Evolutionary conservation across 2,113 vertebrate species (phyloP), one percentile per base, ranked within the genome.

Genomic region (Fregetta grallaria): DNA sequence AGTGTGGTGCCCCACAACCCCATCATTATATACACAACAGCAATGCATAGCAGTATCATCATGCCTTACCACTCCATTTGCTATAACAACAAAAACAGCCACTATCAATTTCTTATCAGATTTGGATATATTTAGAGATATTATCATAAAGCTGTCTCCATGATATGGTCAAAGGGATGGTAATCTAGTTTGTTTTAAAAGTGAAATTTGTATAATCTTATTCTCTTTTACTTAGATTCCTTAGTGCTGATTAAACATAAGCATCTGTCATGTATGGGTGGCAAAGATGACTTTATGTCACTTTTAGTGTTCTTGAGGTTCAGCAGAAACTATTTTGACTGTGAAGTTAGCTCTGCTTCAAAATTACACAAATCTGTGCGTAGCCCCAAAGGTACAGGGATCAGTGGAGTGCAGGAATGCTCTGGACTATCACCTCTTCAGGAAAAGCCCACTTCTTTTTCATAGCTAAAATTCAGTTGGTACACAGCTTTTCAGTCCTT

Each of bases 101-200:
- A 59, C 65, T 95, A 88, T 86, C 94, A 89, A 68, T 91, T 92
- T 86, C 76, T 96, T 95, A 94, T 92, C 84, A 0, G 66, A 78
- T 88, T 78, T 92, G 94, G 61, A 84, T 77, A 49, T 93, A 86
- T 86, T 81, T 90, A 42, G 79, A 89, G 88, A 96, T 96, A 84
- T 11, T 92, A 95, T 92, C 30, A 0, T 88, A 92, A 94, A 94
- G 42, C 71, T 92, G 70, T 88, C 58, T 83, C 58, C 1, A 0
- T 77, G 71, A 90, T 86, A 53, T 14, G 9, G 76, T 81, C 76
- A 85, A 96, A 89, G 45, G 62, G 6, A 50, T 72, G 70, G 85
- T 72, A 92, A 78, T 68, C 27, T 84, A 61, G 44, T 94, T 92
- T 94, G 79, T 78, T 95, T 96, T 86, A 86, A 81, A 96, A 86